A percentile compares a stretch with the other conserved stretches of the same genome.
Conservation (phyloP, 1,140 invertebrate species). For the Ceratina australensis region DNA sequence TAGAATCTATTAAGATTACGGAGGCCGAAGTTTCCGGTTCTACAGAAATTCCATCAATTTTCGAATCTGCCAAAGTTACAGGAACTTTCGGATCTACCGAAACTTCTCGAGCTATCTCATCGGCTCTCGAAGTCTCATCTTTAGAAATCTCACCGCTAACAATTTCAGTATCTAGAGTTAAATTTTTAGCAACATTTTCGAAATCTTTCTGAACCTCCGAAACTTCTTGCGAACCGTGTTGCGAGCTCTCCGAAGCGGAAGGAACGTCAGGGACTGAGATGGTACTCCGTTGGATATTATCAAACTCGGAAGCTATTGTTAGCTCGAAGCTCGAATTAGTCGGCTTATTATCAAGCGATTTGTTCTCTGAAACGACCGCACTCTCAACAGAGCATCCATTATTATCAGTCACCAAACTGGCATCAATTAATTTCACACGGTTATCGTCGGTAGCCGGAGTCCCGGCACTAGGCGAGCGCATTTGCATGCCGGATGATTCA, state of each 20-base stretch:
- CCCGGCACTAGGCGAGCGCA: not conserved
- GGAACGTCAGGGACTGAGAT: not conserved
- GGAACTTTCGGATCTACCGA: not conserved
- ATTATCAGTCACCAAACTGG: conserved; percentile 14
- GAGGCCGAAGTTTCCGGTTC: too few species aligned
- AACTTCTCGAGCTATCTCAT: not conserved
- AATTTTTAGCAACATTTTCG: not conserved
- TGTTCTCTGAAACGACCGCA: not conserved
- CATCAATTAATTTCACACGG: conserved; percentile 29
- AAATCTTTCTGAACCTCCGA: not conserved
- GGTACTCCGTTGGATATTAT: not conserved
- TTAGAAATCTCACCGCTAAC: too few species aligned
- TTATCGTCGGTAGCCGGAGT: conserved; percentile 1
- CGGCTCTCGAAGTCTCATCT: not conserved
- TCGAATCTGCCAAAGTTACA: not conserved
- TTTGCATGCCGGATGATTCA: conserved; percentile 40
- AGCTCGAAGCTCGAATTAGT: conserved; percentile 11
- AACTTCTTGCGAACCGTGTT: not conserved
- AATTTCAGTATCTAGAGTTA: too few species aligned
- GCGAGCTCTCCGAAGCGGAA: not conserved
- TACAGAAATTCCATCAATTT: not conserved
- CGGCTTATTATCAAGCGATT: not conserved
- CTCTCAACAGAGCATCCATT: not conserved
- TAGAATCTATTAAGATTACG: not conserved
- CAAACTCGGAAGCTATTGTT: not conserved